phyloP scores from a whole-genome alignment of 2,888 invertebrate species.

The Sialis lutaria region DNA sequence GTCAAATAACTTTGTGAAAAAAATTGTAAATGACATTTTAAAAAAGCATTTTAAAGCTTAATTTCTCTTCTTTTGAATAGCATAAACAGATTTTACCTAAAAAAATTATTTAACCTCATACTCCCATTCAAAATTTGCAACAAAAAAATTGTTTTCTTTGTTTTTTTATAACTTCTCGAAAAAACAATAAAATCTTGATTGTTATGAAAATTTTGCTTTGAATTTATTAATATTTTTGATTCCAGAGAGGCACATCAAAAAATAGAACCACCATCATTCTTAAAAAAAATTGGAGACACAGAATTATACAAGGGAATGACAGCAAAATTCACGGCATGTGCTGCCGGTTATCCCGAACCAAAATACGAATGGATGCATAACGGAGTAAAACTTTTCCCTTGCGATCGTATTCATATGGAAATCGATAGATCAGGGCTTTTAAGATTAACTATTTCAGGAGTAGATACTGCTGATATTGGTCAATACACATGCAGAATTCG shows the following conservation, averaged over 20 bases:
- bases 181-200: too few relatives aligned
- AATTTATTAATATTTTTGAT: constrained; percentile 10
- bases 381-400: constrained; percentile 60
- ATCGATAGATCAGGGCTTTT: constrained; percentile 67
- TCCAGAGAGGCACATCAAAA: constrained; percentile 51
- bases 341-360: constrained; percentile 72
- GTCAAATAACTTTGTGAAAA: too few relatives aligned
- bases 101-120: too few relatives aligned
- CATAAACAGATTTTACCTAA: too few relatives aligned
- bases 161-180: too few relatives aligned
- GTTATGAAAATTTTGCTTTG: too few relatives aligned
- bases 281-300: constrained; percentile 77
- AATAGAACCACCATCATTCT: constrained; percentile 70
- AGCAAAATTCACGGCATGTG: constrained; percentile 86
- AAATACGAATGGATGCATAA: constrained; percentile 77
- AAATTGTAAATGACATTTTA: too few relatives aligned
- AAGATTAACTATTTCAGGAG: constrained; percentile 60
- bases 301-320: constrained; percentile 77
- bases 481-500: constrained; percentile 67
- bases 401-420: constrained; percentile 68
- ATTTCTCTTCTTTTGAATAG: too few relatives aligned
- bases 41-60: too few relatives aligned
- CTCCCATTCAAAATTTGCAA: too few relatives aligned
- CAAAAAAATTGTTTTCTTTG: too few relatives aligned
- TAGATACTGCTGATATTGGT: constrained; percentile 67